These are phyloP conservation scores for Chiloscyllium plagiosum DNA, from an alignment of 2,113 vertebrate species.

Conservation along the genomic window DNA sequence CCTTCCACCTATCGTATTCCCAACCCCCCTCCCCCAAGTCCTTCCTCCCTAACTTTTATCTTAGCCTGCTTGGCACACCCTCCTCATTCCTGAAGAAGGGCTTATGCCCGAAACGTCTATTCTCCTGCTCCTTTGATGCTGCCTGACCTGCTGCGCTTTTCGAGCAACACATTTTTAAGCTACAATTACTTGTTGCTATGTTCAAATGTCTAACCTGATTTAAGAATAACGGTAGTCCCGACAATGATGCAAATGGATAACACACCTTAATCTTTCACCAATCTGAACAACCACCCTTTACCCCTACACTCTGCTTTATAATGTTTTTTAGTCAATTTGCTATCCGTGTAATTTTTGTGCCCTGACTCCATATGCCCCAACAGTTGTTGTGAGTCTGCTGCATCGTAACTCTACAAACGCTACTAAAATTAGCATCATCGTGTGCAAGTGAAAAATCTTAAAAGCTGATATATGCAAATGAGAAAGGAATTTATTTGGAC, in stretches of 20 bases:
- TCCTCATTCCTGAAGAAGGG: too few species aligned
- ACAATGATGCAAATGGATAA: too few species aligned
- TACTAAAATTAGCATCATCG: background rate
- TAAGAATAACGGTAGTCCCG: too few species aligned
- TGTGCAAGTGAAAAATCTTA: background rate
- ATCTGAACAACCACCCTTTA: background rate
- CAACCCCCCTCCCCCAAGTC: too few species aligned
- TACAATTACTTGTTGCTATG: background rate
- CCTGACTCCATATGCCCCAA: background rate
- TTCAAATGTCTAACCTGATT: background rate
- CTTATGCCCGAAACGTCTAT: too few species aligned
- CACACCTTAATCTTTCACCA: background rate
- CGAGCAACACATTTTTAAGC: too few species aligned
- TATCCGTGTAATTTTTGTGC: background rate
- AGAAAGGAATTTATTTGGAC: background rate
- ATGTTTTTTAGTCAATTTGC: background rate
- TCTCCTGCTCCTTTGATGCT: too few species aligned
- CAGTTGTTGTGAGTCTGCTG: background rate
- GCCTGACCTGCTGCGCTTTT: too few species aligned
- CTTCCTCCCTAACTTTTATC: too few species aligned
- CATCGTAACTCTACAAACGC: background rate
- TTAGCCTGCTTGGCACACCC: too few species aligned
- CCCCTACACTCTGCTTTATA: background rate
- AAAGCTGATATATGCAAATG: background rate
- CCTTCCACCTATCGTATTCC: too few species aligned